Evolutionary conservation across 2,113 vertebrate species (phyloP), one percentile per base, ranked within the genome.

Genomic region (Lates calcarifer): DNA sequence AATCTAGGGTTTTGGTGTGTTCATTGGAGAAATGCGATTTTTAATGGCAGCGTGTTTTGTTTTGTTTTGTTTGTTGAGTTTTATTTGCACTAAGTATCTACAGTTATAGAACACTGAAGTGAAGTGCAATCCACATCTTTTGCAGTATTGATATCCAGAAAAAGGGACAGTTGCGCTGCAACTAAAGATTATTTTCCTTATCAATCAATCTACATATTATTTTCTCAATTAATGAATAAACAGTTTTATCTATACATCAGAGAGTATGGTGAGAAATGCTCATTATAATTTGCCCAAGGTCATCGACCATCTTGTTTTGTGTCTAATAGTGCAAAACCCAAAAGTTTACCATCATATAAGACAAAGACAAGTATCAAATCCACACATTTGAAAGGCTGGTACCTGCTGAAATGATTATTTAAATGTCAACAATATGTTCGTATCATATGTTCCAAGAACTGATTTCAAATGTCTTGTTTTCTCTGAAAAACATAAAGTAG

Each of bases 1-100:
- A 94, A 95, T 94, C 92, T 93, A 84, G 89, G 92, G 77, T 92
- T 91, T 92, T 91, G 92, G 82, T 88, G 88, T 93, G 94, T 94
- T 94, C 90, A 87, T 80, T 86, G 88, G 91, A 94, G 92, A 93
- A 93, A 93, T 90, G 90, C 79, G 73, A 86, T 92, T 93, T 92
- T 92, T 88, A 93, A 94, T 85, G 89, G 78, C 78, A 79, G 79
- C 35, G 43, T 69, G 82, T 89, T 89, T 88, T 85, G 83, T 89
- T 92, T 91, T 81, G 83, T 75, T 62, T n/a, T n/a, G n/a, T n/a
- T n/a, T n/a, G n/a, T n/a, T 51, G 84, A 85, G 76, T 86, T 92
- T 90, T 82, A 64, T 89, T 89, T 71, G 75, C 51, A 73, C 61
- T 62, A 37, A 64, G 74, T 82, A 26, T 76, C 35, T 58, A 60